Evolutionary conservation across 2,797 vertebrate genomes (phyloP).

Genomic region (Rhinogobio ventralis): DNA sequence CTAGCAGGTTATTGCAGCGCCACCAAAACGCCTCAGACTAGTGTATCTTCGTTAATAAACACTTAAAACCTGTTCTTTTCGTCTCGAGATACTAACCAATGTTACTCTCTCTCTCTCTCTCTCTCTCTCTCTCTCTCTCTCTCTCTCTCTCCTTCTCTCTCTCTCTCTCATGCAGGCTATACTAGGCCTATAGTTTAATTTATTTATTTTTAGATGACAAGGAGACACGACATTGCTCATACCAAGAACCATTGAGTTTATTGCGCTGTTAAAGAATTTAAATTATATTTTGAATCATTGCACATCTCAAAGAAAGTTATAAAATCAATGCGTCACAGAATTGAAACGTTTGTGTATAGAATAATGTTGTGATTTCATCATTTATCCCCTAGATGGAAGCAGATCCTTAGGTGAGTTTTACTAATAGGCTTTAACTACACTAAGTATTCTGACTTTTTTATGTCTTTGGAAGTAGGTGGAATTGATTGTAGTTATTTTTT

Average conservation of each 20-base stretch:
- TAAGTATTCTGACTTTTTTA: background rate
- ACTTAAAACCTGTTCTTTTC: background rate
- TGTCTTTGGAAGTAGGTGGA: background rate
- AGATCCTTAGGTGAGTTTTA: background rate
- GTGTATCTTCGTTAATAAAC: background rate
- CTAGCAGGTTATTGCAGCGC: background rate
- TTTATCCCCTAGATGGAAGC: conserved; percentile 23
- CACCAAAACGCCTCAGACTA: background rate
- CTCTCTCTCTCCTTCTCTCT: too few species aligned
- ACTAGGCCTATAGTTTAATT: too few species aligned
- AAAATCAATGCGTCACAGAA: background rate
- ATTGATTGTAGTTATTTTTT: background rate
- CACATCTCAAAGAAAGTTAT: too few species aligned
- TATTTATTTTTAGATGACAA: conserved; percentile 9
- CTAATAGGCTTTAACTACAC: background rate
- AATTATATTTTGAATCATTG: too few species aligned
- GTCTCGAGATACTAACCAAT: background rate
- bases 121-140: too few species aligned
- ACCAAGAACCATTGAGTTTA: background rate
- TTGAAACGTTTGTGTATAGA: background rate
- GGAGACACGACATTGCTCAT: too few species aligned
- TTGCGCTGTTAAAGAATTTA: background rate
- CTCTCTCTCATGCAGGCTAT: too few species aligned
- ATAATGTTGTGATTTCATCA: background rate
- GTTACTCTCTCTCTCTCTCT: background rate